Evolutionary conservation across 2,888 invertebrate genomes (phyloP), one percentile per base, ranked within the genome.

Genomic region (Seira musarum): DNA sequence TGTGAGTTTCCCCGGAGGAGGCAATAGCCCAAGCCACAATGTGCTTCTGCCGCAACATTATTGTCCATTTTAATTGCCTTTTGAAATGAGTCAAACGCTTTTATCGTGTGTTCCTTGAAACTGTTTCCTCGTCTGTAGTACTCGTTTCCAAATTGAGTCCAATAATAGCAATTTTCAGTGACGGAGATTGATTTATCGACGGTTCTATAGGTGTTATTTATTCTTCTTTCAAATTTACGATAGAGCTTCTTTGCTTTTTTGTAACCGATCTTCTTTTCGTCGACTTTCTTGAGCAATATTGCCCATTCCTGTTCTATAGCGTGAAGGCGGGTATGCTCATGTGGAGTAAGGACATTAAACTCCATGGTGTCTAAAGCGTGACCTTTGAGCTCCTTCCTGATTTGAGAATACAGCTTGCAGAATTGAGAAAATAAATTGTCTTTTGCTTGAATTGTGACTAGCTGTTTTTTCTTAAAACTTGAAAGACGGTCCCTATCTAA

Each of bases 271-370:
- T 3, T n/a, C 1, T 70, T 61, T 19, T 82, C 82, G 57, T 82
- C 82, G 0, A 82, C 1, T 53, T 57, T 60, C 15, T 24, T 60
- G 3, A 82, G 35, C 19, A 82, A 82, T 30, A 80, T 65, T 17
- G 82, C 82, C 82, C 82, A 82, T 24, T 63, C 10, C 25, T 82
- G 75, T 72, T 82, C 82, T 13, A 82, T 6, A 1, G 82, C 65
- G 49, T 66, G 72, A 1, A 82, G 25, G 1, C 30, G 1, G 24
- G 22, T 35, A 13, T 19, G 6, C 57, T 82, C 81, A 1, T 19
- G 10, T 5, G 22, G 1, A 21, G 72, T 21, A 6, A 63, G 21
- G 10, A 17, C 60, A 10, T 60, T 6, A 8, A 22, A 22, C 22
- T 49, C 24, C 46, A 63, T 5, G 2, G 40, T 40, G 13, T 1